Evolutionary conservation across 2,888 invertebrate species (phyloP), one percentile per base, ranked within the genome.

Genomic region (Ceriagrion tenellum): DNA sequence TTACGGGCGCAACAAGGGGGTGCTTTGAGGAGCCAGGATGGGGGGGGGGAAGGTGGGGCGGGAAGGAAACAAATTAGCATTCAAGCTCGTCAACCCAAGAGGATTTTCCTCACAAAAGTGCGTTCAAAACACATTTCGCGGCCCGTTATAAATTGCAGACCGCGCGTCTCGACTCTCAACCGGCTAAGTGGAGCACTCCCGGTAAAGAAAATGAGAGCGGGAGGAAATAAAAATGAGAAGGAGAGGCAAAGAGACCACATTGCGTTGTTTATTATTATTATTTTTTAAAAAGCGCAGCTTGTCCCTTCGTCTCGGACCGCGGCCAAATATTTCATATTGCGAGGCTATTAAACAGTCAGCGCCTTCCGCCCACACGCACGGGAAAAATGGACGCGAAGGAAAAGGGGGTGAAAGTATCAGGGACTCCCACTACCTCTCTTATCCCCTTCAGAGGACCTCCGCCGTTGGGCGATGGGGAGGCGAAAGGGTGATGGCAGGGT

Each of bases 91-190:
- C 81, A 81, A 81, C 35, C 30, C 35, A 81, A 16, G 35, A 35
- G 35, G 20, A 20, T 35, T 35, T 35, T 35, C 18, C 59, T 13
- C 30, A 81, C 81, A 35, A 35, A 81, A 81, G 35, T 81, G 35
- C 35, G 35, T 81, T 30, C 20, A 59, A 69, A 69, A 81, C 35
- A 35, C 81, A 81, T 81, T 81, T 35, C 81, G 81, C 30, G 16
- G 16, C 30, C 16, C 13, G 81, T 81, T 81, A 81, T 81, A 81
- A 81, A 81, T 81, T 26, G 81, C 81, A 81, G 81, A 81, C 81
- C 81, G 81, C 26, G 30, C 81, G 81, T 81, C 81, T 81, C 81
- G 30, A 18, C 81, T 35, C n/a, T 74, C 81, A 3, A 35, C 0
- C 81, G 81, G 30, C 12, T 26, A 26, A 30, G 16, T 35, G 35